phyloP scores from a whole-genome alignment of 2,113 vertebrate genomes.

The Gadus macrocephalus region DNA sequence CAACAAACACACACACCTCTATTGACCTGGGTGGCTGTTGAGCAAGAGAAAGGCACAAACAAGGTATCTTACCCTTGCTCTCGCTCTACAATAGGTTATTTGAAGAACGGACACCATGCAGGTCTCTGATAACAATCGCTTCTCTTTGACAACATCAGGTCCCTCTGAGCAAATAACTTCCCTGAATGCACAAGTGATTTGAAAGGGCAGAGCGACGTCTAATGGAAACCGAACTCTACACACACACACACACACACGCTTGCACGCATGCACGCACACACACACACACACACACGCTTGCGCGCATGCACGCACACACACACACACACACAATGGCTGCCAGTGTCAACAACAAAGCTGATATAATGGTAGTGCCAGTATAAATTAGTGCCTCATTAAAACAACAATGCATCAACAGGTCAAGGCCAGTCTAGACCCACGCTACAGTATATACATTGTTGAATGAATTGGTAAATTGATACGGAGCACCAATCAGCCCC shows the following conservation, averaged over 20 bases:
- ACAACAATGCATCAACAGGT: no score
- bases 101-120: constrained; percentile 29
- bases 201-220: background rate
- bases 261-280: no score
- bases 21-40: background rate
- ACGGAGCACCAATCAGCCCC: background rate
- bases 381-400: no score
- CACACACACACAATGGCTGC: no score
- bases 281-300: no score
- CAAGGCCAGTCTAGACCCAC: no score
- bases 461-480: constrained; percentile 22
- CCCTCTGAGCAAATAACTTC: constrained; percentile 17
- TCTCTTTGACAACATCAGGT: background rate
- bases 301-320: background rate
- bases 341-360: no score
- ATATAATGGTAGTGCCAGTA: no score
- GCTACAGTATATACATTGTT: no score
- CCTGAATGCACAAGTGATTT: constrained; percentile 9
- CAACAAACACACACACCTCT: background rate
- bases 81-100: constrained; percentile 19
- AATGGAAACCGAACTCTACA: no score
- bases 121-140: constrained; percentile 31
- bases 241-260: background rate
- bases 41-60: constrained; percentile 6
- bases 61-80: constrained; percentile 8